phyloP scores from a whole-genome alignment of 64 coral and sea anemone genomes.

The Porites australiensis region DNA sequence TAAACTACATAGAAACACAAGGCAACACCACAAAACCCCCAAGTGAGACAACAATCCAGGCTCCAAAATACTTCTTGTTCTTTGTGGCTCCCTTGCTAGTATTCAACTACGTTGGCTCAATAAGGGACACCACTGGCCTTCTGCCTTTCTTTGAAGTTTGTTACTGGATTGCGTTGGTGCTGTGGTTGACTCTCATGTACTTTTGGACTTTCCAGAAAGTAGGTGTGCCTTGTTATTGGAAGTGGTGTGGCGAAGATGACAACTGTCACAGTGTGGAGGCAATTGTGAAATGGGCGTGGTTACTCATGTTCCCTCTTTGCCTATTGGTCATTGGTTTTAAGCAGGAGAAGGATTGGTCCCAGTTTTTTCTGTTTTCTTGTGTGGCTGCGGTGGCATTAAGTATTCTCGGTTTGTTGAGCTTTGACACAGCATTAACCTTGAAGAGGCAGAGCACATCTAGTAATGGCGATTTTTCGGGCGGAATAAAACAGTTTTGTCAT shows the following conservation, averaged over 20 bases:
- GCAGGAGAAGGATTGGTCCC: slow-evolving; percentile 71
- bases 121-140: slow-evolving; percentile 75
- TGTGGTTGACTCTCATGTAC: slow-evolving; percentile 78
- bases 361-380: slow-evolving; percentile 92
- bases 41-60: slow-evolving; percentile 74
- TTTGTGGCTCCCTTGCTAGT: slow-evolving; percentile 85
- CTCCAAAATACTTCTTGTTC: slow-evolving; percentile 95
- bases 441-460: background rate
- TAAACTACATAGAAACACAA: background rate
- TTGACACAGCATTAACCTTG: slow-evolving; percentile 48
- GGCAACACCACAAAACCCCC: slow-evolving; percentile 6
- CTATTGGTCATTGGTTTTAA: slow-evolving; percentile 68
- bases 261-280: slow-evolving; percentile 2
- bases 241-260: background rate
- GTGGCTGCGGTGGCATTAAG: slow-evolving; percentile 73
- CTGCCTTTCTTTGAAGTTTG: slow-evolving; percentile 67
- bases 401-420: slow-evolving; percentile 76
- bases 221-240: slow-evolving; percentile 45
- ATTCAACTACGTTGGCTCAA: slow-evolving; percentile 85
- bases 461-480: background rate
- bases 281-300: slow-evolving; percentile 71
- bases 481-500: slow-evolving; percentile 23
- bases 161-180: slow-evolving; percentile 74
- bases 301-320: slow-evolving; percentile 83
- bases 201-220: slow-evolving; percentile 81